A percentile compares a stretch with the other conserved stretches of the same genome.
Conservation (phyloP, 2,113 vertebrate species). For the Rhizomys pruinosus region DNA sequence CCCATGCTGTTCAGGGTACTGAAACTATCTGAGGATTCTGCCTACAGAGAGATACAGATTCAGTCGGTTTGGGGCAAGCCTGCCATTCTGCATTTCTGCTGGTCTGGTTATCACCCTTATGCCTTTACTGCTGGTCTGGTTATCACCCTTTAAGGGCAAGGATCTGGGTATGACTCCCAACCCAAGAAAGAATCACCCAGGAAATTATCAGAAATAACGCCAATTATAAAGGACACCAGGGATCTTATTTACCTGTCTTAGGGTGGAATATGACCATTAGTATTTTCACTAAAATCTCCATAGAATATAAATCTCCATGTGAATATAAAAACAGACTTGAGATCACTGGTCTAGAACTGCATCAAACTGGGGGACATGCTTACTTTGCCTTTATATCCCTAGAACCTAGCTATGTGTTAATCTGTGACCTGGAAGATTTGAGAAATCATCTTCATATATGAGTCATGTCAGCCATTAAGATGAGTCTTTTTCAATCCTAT, state of each 20-base stretch:
- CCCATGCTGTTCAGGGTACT: not conserved
- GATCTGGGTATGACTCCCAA: not conserved
- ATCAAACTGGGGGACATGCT: not conserved
- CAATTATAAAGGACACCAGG: not conserved
- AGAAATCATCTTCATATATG: not conserved
- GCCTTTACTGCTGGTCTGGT: rapidly evolving
- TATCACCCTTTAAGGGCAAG: not conserved
- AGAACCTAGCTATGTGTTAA: not conserved
- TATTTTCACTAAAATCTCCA: not conserved
- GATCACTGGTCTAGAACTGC: not conserved
- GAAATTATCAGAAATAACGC: not conserved
- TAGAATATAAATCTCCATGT: not conserved
- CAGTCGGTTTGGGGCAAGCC: not conserved
- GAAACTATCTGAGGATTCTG: not conserved
- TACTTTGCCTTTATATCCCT: not conserved
- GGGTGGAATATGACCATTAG: not conserved
- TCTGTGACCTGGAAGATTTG: not conserved
- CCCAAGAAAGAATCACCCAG: not conserved
- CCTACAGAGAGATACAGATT: not conserved
- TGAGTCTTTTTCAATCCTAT: not conserved
- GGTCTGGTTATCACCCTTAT: not conserved
- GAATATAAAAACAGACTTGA: constrained; percentile 17
- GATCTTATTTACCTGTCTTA: not conserved
- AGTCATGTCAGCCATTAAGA: not conserved
- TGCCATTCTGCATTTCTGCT: not conserved